Percentiles rank a stretch among this genome's conserved stretches.
These are phyloP conservation scores for Torymus texanus DNA, from an alignment of 2,888 invertebrate genomes.

Conservation along the genomic window DNA sequence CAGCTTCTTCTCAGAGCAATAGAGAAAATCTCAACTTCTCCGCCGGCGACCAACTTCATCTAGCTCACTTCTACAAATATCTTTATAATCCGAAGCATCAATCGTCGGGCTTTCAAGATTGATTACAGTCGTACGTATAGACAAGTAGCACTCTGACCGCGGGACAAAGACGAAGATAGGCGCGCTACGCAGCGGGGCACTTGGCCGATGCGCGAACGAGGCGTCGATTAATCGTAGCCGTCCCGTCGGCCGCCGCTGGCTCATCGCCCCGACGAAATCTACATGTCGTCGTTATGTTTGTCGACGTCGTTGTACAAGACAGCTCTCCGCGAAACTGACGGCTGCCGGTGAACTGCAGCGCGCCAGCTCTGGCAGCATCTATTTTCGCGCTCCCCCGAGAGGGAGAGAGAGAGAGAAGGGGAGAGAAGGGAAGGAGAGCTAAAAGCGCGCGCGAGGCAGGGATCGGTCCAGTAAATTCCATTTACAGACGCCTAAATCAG, in stretches of 20 bases:
- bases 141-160: background rate
- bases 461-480: conserved; percentile 66
- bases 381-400: conserved; percentile 34
- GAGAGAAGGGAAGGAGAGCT: background rate
- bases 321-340: conserved; percentile 27
- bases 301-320: conserved; percentile 40
- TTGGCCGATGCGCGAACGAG: conserved; percentile 40
- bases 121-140: no score
- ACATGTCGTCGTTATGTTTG: conserved; percentile 46
- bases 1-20: no score
- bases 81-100: no score
- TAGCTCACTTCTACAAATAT: no score
- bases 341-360: background rate
- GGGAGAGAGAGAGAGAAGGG: background rate
- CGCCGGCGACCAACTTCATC: no score
- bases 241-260: conserved; percentile 36
- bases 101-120: no score
- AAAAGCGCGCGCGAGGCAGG: conserved; percentile 15
- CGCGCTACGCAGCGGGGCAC: background rate
- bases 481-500: conserved; percentile 70
- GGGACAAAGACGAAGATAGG: conserved; percentile 6
- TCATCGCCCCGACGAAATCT: conserved; percentile 46
- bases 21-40: no score
- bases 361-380: conserved; percentile 15
- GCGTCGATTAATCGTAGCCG: conserved; percentile 53